phyloP scores from a whole-genome alignment of 1,140 invertebrate species.

The Drosophila pectinifera region DNA sequence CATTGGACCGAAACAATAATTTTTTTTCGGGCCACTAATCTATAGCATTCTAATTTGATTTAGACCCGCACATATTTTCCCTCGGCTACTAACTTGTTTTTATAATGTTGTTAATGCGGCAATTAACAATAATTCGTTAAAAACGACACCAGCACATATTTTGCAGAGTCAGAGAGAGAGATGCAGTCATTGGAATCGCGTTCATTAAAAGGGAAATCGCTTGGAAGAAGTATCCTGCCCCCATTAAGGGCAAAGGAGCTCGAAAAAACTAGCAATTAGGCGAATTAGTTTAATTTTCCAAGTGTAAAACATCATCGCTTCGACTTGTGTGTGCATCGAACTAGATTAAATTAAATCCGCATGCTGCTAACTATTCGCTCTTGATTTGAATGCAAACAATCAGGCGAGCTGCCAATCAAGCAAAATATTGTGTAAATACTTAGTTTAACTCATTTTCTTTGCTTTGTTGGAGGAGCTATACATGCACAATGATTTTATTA shows the following conservation, averaged over 20 bases:
- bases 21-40: background rate
- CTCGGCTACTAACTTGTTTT: slow-evolving; percentile 36
- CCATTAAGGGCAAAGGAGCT: background rate
- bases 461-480: slow-evolving; percentile 9
- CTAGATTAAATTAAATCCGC: slow-evolving; percentile 16
- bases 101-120: slow-evolving; percentile 40
- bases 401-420: slow-evolving; percentile 37
- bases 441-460: slow-evolving; percentile 39
- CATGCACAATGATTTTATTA: slow-evolving; percentile 29
- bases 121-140: slow-evolving; percentile 57
- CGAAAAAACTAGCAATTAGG: slow-evolving; percentile 7
- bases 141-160: slow-evolving; percentile 39
- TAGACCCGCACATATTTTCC: slow-evolving; percentile 3
- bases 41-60: slow-evolving; percentile 29
- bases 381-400: slow-evolving; percentile 47
- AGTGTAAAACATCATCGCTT: slow-evolving; percentile 11
- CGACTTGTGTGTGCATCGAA: background rate
- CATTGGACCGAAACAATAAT: background rate
- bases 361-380: slow-evolving; percentile 36
- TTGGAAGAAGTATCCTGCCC: background rate
- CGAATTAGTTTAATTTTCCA: slow-evolving; percentile 2
- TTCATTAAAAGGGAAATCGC: slow-evolving; percentile 4
- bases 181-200: background rate
- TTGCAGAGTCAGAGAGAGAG: background rate
- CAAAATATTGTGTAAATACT: slow-evolving; percentile 56